A percentile compares a stretch with the other conserved stretches of the same genome.
Conservation (phyloP, 2,888 invertebrate species). For the Amiota communis region DNA sequence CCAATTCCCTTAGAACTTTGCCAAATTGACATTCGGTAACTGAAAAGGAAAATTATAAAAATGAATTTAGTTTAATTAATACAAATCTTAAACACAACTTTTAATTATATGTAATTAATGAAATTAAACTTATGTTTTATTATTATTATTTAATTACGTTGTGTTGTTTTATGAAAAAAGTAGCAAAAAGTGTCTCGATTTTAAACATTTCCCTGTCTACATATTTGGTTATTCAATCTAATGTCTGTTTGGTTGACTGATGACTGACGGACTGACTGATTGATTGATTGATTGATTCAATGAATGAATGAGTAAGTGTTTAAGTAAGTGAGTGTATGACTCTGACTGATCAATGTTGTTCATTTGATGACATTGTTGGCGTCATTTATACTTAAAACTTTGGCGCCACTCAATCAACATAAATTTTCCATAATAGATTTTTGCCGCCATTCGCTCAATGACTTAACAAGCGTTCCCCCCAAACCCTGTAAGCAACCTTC, state of each 20-base stretch:
- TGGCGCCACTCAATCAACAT: slow-evolving; percentile 49
- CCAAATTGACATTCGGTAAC: slow-evolving; percentile 94
- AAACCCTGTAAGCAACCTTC: no score
- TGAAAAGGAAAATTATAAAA: slow-evolving; percentile 44
- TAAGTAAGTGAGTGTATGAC: no score
- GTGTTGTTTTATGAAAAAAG: neutral
- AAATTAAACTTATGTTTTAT: neutral
- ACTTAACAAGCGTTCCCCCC: neutral
- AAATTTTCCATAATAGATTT: slow-evolving; percentile 40
- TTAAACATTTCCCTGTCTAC: no score
- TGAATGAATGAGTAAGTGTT: no score
- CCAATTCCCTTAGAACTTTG: slow-evolving; percentile 88
- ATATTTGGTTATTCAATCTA: no score
- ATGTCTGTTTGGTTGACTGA: no score
- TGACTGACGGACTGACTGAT: no score
- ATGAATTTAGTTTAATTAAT: neutral
- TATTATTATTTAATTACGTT: slow-evolving; percentile 22
- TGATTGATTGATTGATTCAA: no score
- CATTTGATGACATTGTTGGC: slow-evolving; percentile 5
- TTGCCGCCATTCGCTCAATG: slow-evolving; percentile 10
- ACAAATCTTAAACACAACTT: no score
- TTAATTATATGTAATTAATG: no score
- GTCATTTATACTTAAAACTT: slow-evolving; percentile 31
- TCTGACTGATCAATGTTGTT: neutral
- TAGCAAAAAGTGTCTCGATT: no score